These are phyloP conservation scores for Myathropa florea DNA, from an alignment of 2,888 invertebrate species.

Conservation along the genomic window DNA sequence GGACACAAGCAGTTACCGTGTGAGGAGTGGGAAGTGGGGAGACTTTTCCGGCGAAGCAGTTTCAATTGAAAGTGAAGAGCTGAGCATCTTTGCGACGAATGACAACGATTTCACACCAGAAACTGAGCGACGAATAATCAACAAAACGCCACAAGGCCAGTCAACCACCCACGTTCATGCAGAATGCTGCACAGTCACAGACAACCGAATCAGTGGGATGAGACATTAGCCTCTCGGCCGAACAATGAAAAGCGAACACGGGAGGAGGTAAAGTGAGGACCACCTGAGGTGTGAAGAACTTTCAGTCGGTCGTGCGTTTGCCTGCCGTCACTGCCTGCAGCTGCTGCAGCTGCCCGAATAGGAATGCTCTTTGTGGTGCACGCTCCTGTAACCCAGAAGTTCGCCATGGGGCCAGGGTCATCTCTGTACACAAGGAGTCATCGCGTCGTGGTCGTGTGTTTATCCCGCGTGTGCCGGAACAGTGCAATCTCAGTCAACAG, in stretches of 20 bases:
- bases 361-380: constrained; percentile 41
- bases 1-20: constrained; percentile 30
- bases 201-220: background rate
- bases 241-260: constrained; percentile 28
- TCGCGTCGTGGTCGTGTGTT: background rate
- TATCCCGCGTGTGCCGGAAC: no score
- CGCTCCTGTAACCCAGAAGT: constrained; percentile 51
- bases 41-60: no score
- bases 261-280: constrained; percentile 3
- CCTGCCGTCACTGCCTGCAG: background rate
- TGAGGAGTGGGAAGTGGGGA: background rate
- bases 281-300: constrained; percentile 40
- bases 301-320: constrained; percentile 7
- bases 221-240: background rate
- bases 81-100: background rate
- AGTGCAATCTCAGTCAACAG: no score
- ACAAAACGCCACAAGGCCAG: constrained; percentile 18
- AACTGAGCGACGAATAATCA: constrained; percentile 10
- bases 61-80: constrained; percentile 51
- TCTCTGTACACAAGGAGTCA: background rate
- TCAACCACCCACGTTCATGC: background rate
- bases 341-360: constrained; percentile 1
- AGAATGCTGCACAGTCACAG: background rate
- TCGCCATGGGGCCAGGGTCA: constrained; percentile 55
- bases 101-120: background rate